Base-by-base conservation (phyloP, 2,797 vertebrate genomes). In the Sebastes iracundus region DNA sequence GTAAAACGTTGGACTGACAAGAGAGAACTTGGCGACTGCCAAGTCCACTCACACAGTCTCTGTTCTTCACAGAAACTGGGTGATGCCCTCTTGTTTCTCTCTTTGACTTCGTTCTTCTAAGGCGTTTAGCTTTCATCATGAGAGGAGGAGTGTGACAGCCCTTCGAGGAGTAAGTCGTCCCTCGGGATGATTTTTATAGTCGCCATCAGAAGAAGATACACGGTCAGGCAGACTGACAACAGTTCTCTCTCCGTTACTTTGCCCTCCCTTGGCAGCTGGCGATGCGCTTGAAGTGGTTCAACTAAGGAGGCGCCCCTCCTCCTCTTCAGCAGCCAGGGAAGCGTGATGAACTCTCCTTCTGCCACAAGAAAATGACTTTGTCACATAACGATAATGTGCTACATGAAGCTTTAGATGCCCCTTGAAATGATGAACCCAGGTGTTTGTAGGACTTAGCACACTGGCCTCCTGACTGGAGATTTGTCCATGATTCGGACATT, bases 311-410 rank as follows among this genome's bases (percentile, higher is more conserved):
- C 38, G 12, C 69, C 28, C 0, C 16, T 46, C 56, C 32, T 62
- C 70, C 65, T 52, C 42, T 32, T 49, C 59, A 60, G 76, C 70
- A 60, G 76, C 49, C 30, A 35, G 32, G 11, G 11, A 66, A 27
- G 23, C 38, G 25, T 58, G 79, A 69, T 53, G 61, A 77, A 42
- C 78, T 58, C 78, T 58, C 63, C 62, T 13, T 53, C 71, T 46
- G 66, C 53, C 13, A 33, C 42, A 30, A 18, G 27, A 35, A 58
- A 60, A 80, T 49, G 2, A 32, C 68, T 30, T 28, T 52, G 35
- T 59, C 33, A 42, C n/a, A 49, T 55, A 38, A 11, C 5, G 49
- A 13, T 23, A 65, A 58, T 11, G 28, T 53, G 49, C 65, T 71
- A 25, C 35, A 25, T 5, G 22, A 56, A 59, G 25, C 32, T 4